Evolutionary conservation across 2,888 invertebrate genomes (phyloP).

Genomic region (Blastobasis adustella): DNA sequence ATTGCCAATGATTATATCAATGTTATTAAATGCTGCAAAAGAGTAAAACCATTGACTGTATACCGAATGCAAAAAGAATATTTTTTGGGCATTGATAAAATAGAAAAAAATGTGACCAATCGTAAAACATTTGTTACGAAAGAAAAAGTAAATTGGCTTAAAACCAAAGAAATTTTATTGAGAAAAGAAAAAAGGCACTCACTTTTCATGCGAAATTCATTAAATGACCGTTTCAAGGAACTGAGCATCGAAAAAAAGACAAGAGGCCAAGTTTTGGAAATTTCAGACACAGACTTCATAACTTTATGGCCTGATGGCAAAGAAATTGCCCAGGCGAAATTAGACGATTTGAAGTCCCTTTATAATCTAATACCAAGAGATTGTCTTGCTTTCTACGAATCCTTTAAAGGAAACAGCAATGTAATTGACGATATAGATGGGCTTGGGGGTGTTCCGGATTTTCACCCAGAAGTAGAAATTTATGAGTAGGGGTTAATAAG

Average conservation of each 20-base stretch:
- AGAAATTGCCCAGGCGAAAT: conserved; percentile 14
- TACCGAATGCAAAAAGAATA: neutral
- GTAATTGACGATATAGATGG: conserved; percentile 11
- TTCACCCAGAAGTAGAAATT: neutral
- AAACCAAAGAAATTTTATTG: conserved; percentile 4
- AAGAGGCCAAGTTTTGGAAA: conserved; percentile 1
- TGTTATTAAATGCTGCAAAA: neutral
- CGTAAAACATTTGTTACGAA: conserved; percentile 1
- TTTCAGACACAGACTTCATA: conserved; percentile 5
- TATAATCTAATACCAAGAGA: conserved; percentile 11
- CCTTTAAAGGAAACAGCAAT: conserved; percentile 1
- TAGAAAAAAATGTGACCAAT: conserved; percentile 3
- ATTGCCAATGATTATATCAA: conserved; percentile 1
- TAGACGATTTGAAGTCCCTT: conserved; percentile 12
- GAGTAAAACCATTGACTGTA: conserved; percentile 1
- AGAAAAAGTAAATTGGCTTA: conserved; percentile 1
- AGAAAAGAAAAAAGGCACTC: neutral
- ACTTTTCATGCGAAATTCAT: conserved; percentile 1
- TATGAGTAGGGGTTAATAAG: too few species aligned
- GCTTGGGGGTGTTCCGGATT: neutral
- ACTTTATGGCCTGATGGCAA: conserved; percentile 16
- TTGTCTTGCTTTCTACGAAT: conserved; percentile 10
- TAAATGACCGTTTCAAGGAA: neutral
- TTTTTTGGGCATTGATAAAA: conserved; percentile 1
- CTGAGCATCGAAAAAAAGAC: conserved; percentile 2